phyloP scores from a whole-genome alignment of 2,113 vertebrate genomes.

The Malurus melanocephalus region DNA sequence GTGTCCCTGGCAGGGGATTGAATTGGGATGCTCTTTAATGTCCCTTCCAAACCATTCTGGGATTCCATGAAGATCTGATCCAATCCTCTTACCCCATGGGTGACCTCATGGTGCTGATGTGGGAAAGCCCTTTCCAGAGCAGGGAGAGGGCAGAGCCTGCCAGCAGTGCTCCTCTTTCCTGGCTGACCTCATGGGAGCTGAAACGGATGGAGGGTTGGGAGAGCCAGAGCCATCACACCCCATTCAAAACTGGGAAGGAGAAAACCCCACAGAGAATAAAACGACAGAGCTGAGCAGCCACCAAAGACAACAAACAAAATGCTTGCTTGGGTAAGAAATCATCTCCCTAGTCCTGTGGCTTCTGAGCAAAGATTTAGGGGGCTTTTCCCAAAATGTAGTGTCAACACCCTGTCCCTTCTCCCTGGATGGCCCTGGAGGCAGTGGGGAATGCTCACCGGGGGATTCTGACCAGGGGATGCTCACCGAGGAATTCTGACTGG shows the following conservation, averaged over 20 bases:
- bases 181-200: accelerated
- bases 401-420: accelerated
- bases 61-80: accelerated
- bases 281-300: not conserved
- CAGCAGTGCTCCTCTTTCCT: not conserved
- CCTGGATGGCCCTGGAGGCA: accelerated
- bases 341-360: not conserved
- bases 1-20: not conserved
- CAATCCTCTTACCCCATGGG: not conserved
- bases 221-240: not conserved
- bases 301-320: not conserved
- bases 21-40: not conserved
- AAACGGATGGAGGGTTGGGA: not conserved
- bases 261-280: not conserved
- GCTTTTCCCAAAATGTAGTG: not conserved
- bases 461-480: too few relatives aligned
- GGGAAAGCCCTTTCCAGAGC: not conserved
- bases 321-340: not conserved
- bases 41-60: not conserved
- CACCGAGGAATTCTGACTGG: accelerated
- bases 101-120: accelerated
- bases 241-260: not conserved
- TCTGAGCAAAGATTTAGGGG: not conserved
- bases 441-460: accelerated
- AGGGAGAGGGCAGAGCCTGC: not conserved